Evolutionary conservation across 2,888 invertebrate species (phyloP).

Genomic region (Willowsia nigromaculata): DNA sequence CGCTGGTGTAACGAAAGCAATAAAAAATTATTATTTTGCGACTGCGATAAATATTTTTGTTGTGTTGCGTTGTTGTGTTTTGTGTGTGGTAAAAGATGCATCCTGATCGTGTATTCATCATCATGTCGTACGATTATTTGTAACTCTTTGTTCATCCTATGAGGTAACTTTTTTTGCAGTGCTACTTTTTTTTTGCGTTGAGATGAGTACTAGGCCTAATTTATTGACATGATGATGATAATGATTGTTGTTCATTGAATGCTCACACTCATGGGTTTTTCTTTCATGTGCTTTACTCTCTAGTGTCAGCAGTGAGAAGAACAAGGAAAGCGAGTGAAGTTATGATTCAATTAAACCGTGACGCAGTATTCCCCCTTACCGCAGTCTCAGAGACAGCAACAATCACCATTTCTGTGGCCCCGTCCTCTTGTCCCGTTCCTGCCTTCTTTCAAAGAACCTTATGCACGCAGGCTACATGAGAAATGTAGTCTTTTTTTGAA

Average conservation of each 20-base stretch:
- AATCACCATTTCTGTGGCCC: neutral
- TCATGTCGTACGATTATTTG: neutral
- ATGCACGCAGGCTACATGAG: neutral
- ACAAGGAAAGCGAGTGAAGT: conserved; percentile 37
- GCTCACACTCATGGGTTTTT: neutral
- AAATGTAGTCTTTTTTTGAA: too few species aligned
- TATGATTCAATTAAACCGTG: conserved; percentile 34
- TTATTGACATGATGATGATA: neutral
- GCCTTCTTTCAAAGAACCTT: neutral
- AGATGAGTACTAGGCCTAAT: too few species aligned
- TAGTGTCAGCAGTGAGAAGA: neutral
- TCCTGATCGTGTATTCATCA: neutral
- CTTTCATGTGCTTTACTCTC: neutral
- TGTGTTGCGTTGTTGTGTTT: neutral
- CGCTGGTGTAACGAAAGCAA: too few species aligned
- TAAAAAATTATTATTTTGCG: neutral
- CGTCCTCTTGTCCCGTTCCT: neutral
- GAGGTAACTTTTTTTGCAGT: neutral
- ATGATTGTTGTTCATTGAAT: neutral
- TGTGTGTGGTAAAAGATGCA: neutral
- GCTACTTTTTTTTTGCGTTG: neutral
- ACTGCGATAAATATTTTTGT: neutral
- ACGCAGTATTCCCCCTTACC: conserved; percentile 1
- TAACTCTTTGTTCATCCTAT: neutral
- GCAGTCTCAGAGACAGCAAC: neutral